Base-by-base conservation (phyloP, 2,797 vertebrate genomes). In the Epinephelus malabaricus region DNA sequence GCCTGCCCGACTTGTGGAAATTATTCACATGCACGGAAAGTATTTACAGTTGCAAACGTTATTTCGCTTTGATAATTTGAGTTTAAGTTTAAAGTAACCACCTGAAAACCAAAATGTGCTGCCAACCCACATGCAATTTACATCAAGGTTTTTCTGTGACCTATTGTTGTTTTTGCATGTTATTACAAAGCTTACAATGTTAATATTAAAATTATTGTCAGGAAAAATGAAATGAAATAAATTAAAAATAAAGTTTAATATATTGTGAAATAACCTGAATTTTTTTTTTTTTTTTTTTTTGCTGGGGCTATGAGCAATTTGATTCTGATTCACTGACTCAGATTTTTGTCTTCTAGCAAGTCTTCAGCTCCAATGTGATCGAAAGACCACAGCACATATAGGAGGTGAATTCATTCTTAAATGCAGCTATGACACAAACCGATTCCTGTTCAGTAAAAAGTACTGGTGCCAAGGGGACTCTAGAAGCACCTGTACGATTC, bases 401-500 rank as follows among this genome's bases (percentile, higher is more conserved):
- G 92, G 90, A 30, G 79, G 21, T 10, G 62, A 85, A 47, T 69
- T 94, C 18, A 58, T 23, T 2, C 66, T 95, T 11, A 11, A 11
- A 62, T 95, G 94, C 78, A 67, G 1, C 1, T 94, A 90, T 50
- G 6, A 86, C 49, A 30, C 51, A 17, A 66, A 0, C 0, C 1
- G 0, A 0, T 94, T 49, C 68, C 5, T 18, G 6, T 92, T 38
- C 54, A 89, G 2, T 71, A 95, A 92, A 56, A 96, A 95, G 78
- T 96, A 95, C 89, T 96, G 93, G 95, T 96, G 95, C 66, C 78
- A 27, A 47, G 95, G 95, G 13, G 27, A 86, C 17, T 89, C 80
- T 62, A 73, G 79, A 18, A 3, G 0, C 2, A 86, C 72, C 10
- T 96, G 95, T 81, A 79, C 88, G 38, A 76, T 95, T 76, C 17